Evolutionary conservation across 2,113 vertebrate genomes (phyloP), one percentile per base, ranked within the genome.

Genomic region (Plectropomus leopardus): DNA sequence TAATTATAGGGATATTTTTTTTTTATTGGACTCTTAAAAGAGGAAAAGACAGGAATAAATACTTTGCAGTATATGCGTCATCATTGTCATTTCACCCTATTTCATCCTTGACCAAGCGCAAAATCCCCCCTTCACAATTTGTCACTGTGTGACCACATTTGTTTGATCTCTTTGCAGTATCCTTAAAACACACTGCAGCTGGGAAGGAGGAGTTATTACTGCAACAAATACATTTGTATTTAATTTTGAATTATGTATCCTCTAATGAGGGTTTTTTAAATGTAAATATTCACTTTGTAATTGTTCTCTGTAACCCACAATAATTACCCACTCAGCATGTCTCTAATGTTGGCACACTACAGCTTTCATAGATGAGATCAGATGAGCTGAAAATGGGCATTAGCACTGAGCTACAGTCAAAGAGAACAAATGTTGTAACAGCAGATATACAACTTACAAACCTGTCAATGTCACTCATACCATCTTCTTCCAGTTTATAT

Each of bases 71-170:
- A 34, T 77, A 60, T 81, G 28, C 44, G 36, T 66, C 59, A 72
- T 78, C 42, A 32, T 44, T 32, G n/a, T 63, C 24, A 55, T 53
- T 79, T 77, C 58, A 48, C 2, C 30, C n/a, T n/a, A 59, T 68
- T 87, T 80, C 76, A 72, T n/a, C 44, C 55, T 30, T 61, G 69
- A 72, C 64, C 40, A 45, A 78, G 73, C 30, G 2, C 28, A 59
- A 79, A 66, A 84, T 75, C 44, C 21, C 36, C 1, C 21, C 3
- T 19, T 16, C 3, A 71, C 32, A 53, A 44, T 72, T 54, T 63
- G 51, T 61, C 24, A 15, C n/a, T 61, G 44, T 82, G 63, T 67
- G 24, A 24, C 45, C 10, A 15, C 34, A 10, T 11, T 7, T 2
- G 17, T 15, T 44, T 66, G 11, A 64, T 42, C n/a, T 71, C 36